Base-by-base conservation (phyloP, 1,140 invertebrate genomes). In the Eubasilissa regina region DNA sequence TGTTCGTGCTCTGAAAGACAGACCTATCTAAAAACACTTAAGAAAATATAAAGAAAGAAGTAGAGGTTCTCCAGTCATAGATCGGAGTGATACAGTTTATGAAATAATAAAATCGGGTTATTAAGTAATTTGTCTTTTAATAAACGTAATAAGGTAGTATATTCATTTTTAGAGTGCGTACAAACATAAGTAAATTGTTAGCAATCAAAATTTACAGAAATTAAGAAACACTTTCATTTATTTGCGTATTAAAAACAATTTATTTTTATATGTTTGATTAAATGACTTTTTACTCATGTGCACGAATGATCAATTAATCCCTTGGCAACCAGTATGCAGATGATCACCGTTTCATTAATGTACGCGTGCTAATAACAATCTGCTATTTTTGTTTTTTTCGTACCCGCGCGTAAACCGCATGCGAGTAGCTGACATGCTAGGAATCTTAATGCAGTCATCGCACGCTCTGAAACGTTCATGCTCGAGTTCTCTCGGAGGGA, bases 381-480 rank as follows among this genome's bases (percentile, higher is more conserved):
- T 19, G 1, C 8, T 12, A 51, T 13, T 51, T 51, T 68, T 68
- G 17, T 68, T 68, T 17, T 66, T 44, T 47, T 11, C 35, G 64
- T 45, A 45, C 21, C 21, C 45, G 13, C 45, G 44, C 60, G 21
- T 13, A n/a, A 68, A 68, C 45, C 64, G 21, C 19, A 25, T 85
- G 79, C 86, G 87, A 84, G 85, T 9, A 19, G 53, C 17, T 70
- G 45, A 79, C 80, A 72, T 25, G 77, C 35, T 17, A 62, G 51
- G 64, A 21, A 35, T 60, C 79, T 81, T 80, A 80, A 77, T 74
- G 74, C 86, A 88, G 86, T 86, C 85, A 88, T 89, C 87, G 87
- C 89, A 90, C 88, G 89, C 89, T 89, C 88, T 89, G 87, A 89
- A 89, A 89, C 86, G 87, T 89, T 89, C 87, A 64, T 77, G 79